These are phyloP conservation scores for roundworm (Caenorhabditis elegans) DNA, from an alignment of 1,140 invertebrate species.

Conservation along the genomic window WBcel235 BX284605.5:12963001-12963500, in stretches of 20 bases:
- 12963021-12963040: not conserved
- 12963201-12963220: constrained; percentile 50
- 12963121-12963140: constrained; percentile 51
- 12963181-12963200: constrained; percentile 48
- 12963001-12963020: constrained; percentile 47
- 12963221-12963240: constrained; percentile 47
- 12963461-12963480: no score
- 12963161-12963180: no score
- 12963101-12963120: constrained; percentile 47
- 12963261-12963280: constrained; percentile 47
- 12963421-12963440: no score
- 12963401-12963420: no score
- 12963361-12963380: not conserved
- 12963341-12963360: not conserved
- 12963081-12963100: constrained; percentile 53
- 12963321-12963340: not conserved
- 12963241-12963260: constrained; percentile 58
- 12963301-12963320: constrained; percentile 30
- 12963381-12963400: not conserved
- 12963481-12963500: no score
- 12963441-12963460: not conserved
- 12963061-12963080: constrained; percentile 51
- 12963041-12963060: constrained; percentile 53
- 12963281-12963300: not conserved
- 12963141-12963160: constrained; percentile 11